Evolutionary conservation across 64 coral and sea anemone species (phyloP).

Genomic region (Astreopora myriophthalma): DNA sequence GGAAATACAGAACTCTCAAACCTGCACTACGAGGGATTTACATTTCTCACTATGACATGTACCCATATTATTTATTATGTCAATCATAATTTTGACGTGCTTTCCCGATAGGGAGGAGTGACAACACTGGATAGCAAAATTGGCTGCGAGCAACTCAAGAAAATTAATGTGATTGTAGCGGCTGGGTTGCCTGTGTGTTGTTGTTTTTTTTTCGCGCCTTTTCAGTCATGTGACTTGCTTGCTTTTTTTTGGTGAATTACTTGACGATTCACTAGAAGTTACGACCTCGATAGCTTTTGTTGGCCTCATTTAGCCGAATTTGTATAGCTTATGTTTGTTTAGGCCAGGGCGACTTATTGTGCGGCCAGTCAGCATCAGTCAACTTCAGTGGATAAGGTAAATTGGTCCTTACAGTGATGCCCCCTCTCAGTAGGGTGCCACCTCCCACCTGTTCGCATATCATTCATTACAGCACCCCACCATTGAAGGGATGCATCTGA

Average conservation of each 20-base stretch:
- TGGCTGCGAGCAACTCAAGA: slow-evolving; percentile 10
- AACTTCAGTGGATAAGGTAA: no score
- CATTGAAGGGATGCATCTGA: slow-evolving; percentile 39
- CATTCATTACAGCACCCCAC: slow-evolving; percentile 37
- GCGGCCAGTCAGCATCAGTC: no score
- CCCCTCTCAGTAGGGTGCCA: background rate
- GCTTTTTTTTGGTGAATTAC: no score
- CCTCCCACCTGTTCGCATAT: background rate
- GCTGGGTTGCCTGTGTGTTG: no score
- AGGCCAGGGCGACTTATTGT: no score
- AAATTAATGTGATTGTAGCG: no score
- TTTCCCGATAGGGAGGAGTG: background rate
- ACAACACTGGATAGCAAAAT: slow-evolving; percentile 43
- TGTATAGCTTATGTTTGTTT: no score
- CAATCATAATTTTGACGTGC: slow-evolving; percentile 57
- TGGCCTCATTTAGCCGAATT: no score
- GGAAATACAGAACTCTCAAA: slow-evolving; percentile 38
- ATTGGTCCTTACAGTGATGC: background rate
- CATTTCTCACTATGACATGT: slow-evolving; percentile 1
- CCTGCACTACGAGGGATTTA: slow-evolving; percentile 10
- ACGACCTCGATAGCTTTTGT: no score
- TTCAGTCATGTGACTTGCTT: no score
- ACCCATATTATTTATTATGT: slow-evolving; percentile 63
- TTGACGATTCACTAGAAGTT: no score
- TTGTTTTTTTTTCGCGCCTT: no score